Evolutionary conservation across 35 echinoderm and acorn worm genomes (phyloP).

Genomic region (Lytechinus pictus): DNA sequence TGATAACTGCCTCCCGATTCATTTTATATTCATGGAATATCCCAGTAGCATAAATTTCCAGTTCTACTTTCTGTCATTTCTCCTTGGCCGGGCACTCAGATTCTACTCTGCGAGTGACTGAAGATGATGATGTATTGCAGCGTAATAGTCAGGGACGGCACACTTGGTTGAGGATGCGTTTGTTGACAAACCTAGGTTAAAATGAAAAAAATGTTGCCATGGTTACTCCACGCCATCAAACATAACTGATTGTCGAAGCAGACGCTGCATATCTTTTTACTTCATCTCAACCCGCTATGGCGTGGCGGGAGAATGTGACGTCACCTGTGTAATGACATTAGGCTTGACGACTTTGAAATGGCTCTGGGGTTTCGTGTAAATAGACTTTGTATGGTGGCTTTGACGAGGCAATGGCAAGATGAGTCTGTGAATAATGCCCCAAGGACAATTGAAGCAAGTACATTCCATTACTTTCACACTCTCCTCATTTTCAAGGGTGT

Average conservation of each 20-base stretch:
- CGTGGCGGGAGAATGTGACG: background rate
- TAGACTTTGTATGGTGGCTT: background rate
- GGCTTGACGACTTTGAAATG: background rate
- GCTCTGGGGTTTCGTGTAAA: background rate
- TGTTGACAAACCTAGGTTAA: background rate
- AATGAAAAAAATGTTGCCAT: background rate
- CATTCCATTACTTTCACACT: slow-evolving; percentile 3
- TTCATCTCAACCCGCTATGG: background rate
- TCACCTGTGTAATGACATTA: slow-evolving; percentile 4
- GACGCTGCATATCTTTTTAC: background rate
- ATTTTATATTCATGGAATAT: background rate
- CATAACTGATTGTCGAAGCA: background rate
- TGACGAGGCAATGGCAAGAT: background rate
- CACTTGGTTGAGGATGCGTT: background rate
- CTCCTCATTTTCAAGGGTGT: background rate
- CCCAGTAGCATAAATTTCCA: background rate
- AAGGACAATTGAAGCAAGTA: background rate
- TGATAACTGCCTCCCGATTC: background rate
- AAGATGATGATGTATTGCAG: background rate
- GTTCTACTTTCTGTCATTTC: background rate
- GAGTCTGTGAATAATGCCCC: background rate
- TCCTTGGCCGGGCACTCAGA: background rate
- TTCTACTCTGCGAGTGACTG: background rate
- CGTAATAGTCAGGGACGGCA: background rate
- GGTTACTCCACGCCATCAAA: background rate